phyloP scores from a whole-genome alignment of 2,797 vertebrate species.

The Sternotherus odoratus region DNA sequence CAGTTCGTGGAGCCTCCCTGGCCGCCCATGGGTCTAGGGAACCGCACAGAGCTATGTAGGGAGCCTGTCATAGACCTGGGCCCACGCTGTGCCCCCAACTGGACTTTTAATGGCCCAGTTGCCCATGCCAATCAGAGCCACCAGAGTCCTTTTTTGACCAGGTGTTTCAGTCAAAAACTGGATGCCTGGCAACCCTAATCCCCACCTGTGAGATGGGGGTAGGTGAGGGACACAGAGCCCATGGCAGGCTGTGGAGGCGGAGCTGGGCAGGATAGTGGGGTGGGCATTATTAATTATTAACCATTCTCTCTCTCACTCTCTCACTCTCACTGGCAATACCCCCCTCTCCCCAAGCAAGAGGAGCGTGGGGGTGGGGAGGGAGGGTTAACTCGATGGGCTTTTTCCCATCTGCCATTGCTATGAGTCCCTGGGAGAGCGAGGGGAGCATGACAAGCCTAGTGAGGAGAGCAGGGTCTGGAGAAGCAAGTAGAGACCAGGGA shows the following conservation, averaged over 20 bases:
- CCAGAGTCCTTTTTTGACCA: no score
- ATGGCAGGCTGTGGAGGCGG: fast-evolving
- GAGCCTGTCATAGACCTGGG: no score
- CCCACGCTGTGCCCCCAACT: no score
- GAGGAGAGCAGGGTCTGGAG: not conserved
- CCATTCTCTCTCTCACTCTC: not conserved
- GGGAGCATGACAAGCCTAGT: not conserved
- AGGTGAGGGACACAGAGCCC: not conserved
- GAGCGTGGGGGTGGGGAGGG: not conserved
- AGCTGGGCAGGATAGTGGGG: fast-evolving
- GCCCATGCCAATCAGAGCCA: no score
- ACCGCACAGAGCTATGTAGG: no score
- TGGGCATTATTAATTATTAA: not conserved
- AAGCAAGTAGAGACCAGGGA: fast-evolving
- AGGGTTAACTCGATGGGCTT: fast-evolving
- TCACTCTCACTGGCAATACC: fast-evolving
- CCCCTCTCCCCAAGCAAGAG: fast-evolving
- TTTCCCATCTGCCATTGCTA: fast-evolving
- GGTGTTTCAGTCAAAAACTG: no score
- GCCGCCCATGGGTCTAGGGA: no score
- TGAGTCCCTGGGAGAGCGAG: not conserved
- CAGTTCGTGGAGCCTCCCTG: no score
- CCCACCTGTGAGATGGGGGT: fast-evolving
- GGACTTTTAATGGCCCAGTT: no score
- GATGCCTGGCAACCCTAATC: no score